These are phyloP conservation scores for Dastarcus helophoroides DNA, from an alignment of 2,888 invertebrate genomes.

Conservation along the genomic window DNA sequence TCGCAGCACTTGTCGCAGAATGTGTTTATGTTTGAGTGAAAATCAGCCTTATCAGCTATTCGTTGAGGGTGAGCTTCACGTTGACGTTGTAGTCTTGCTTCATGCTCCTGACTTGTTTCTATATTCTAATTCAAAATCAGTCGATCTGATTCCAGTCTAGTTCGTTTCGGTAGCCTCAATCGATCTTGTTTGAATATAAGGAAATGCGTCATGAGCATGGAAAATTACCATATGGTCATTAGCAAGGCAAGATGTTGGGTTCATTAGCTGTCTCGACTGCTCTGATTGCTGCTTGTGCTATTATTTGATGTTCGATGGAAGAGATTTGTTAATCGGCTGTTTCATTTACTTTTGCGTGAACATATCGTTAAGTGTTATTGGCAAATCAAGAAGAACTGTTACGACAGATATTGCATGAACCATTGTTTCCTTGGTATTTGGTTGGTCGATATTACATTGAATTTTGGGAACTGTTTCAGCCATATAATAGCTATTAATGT, in stretches of 20 bases:
- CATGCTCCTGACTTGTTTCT: background rate
- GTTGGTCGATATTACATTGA: background rate
- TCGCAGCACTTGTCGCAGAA: too few species aligned
- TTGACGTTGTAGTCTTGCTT: background rate
- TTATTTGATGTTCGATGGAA: too few species aligned
- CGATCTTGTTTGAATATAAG: background rate
- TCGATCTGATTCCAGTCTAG: background rate
- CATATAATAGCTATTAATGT: too few species aligned
- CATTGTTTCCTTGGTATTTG: background rate
- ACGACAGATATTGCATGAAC: background rate
- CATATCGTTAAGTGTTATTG: slow-evolving; percentile 1
- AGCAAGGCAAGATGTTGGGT: too few species aligned
- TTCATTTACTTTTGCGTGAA: slow-evolving; percentile 1
- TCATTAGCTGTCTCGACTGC: too few species aligned
- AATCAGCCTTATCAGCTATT: slow-evolving; percentile 1
- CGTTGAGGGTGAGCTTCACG: background rate
- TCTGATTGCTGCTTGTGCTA: too few species aligned
- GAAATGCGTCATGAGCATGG: slow-evolving; percentile 1
- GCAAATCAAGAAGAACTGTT: background rate
- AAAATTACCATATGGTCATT: too few species aligned
- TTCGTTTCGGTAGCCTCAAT: too few species aligned
- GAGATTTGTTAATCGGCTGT: slow-evolving; percentile 1
- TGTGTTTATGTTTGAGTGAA: too few species aligned
- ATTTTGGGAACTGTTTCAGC: slow-evolving; percentile 1
- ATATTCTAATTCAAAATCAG: slow-evolving; percentile 1